These are phyloP conservation scores for Oligia fasciuncula DNA, from an alignment of 2,888 invertebrate genomes.

Conservation along the genomic window DNA sequence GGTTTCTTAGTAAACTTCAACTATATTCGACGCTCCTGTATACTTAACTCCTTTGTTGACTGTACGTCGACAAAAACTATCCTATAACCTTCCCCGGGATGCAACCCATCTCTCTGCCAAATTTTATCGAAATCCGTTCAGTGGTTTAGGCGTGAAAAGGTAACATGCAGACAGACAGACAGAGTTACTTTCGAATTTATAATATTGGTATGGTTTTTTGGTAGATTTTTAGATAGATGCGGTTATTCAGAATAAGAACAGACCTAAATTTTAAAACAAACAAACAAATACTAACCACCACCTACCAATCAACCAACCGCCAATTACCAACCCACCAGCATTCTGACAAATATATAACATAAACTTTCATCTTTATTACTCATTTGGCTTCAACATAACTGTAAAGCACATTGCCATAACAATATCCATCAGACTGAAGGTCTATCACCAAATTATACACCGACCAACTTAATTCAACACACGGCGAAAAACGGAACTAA, in stretches of 20 bases:
- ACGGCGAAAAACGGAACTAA: constrained; percentile 36
- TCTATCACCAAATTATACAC: constrained; percentile 59
- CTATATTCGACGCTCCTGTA: too few relatives aligned
- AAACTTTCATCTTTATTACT: neutral
- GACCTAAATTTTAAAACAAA: neutral
- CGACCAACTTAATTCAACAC: neutral
- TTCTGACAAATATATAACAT: neutral
- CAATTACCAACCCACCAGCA: neutral
- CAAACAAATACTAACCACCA: neutral
- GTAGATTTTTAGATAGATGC: neutral
- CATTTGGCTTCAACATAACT: constrained; percentile 11
- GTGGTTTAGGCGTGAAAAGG: too few relatives aligned
- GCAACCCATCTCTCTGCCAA: too few relatives aligned
- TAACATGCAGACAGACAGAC: too few relatives aligned
- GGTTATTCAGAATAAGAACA: neutral
- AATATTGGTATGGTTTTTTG: too few relatives aligned
- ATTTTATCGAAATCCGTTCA: too few relatives aligned
- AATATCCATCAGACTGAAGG: constrained; percentile 31
- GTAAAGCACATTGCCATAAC: neutral
- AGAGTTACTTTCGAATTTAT: too few relatives aligned
- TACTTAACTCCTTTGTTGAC: too few relatives aligned
- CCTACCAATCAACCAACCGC: too few relatives aligned
- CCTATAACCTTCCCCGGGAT: too few relatives aligned
- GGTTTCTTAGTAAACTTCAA: too few relatives aligned
- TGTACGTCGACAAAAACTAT: too few relatives aligned